Conservation (phyloP, 2,113 vertebrate genomes). For the Psettodes erumei region DNA sequence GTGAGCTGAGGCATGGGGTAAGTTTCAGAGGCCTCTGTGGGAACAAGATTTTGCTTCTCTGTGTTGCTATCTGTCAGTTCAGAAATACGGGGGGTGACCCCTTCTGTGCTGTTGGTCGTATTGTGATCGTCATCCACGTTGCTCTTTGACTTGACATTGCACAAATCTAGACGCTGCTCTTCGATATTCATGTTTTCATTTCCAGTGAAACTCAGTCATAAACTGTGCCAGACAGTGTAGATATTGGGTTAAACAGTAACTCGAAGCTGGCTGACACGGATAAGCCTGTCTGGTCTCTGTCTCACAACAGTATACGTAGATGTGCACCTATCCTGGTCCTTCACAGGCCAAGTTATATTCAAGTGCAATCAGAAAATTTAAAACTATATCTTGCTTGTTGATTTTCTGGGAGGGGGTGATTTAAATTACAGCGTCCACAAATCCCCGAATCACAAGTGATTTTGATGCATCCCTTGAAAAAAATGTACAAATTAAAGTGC, state of each 20-base stretch:
- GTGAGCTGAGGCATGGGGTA: constrained; percentile 73
- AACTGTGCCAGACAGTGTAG: constrained; percentile 58
- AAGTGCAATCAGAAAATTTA: constrained; percentile 26
- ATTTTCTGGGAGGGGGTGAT: background rate
- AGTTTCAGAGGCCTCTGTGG: constrained; percentile 61
- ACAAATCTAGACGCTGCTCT: constrained; percentile 81
- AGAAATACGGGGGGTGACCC: constrained; percentile 74
- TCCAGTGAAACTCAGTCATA: constrained; percentile 66
- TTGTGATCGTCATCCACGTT: constrained; percentile 68
- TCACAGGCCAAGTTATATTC: constrained; percentile 10
- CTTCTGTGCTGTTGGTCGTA: constrained; percentile 69
- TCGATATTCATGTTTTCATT: constrained; percentile 86
- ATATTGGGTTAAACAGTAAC: constrained; percentile 55
- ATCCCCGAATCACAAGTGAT: constrained; percentile 16
- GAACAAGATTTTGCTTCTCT: constrained; percentile 64
- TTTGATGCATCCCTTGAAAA: constrained; percentile 20
- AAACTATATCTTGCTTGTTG: background rate
- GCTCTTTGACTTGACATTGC: constrained; percentile 81
- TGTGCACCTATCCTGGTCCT: constrained; percentile 11
- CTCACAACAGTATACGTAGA: constrained; percentile 9
- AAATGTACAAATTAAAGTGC: constrained; percentile 48
- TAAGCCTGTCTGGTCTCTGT: constrained; percentile 25
- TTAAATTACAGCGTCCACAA: constrained; percentile 6
- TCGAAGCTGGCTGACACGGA: constrained; percentile 36
- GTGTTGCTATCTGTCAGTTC: constrained; percentile 72